Evolutionary conservation across 2,113 vertebrate genomes (phyloP), one percentile per base, ranked within the genome.

Genomic region (Phylloscopus trochilus): DNA sequence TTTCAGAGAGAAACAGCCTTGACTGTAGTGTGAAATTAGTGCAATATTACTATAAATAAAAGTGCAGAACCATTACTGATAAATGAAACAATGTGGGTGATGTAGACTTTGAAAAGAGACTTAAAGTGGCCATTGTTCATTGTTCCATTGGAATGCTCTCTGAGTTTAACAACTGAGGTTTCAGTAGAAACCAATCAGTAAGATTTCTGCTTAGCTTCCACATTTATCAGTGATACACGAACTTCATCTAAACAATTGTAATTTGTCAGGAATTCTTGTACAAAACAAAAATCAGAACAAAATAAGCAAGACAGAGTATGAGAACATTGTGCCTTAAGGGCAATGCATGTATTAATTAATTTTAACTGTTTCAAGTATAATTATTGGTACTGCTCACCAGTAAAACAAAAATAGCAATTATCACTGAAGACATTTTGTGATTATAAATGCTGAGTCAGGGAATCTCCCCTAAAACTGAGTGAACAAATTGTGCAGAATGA

Each of bases 1-100:
- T 89, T 95, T 95, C 92, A 87, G 92, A 87, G 62, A 85, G 56
- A 83, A 95, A 76, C 56, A 95, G 37, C 55, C 26, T 74, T 63
- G 37, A 23, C 2, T n/a, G 55, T 37, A 77, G 70, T 79, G 43
- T 93, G 63, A 59, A 80, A 93, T 86, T 83, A 68, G 33, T 59
- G 30, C 74, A 84, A 18, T 53, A 87, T 90, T 93, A 60, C 53
- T 89, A 56, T 70, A 91, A 93, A 77, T 92, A 93, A 91, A 85
- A 77, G 47, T 66, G 43, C 52, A 89, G 26, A 90, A 41, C 72
- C 69, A 47, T 82, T 93, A 79, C 69, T 93, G 86, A 78, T 62
- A 96, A 96, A 88, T 87, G 23, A 95, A 96, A 43, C 19, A 66
- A 46, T 64, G 51, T 27, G 30, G 55, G 55, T 55, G 51, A 66